A percentile compares a stretch with the other conserved stretches of the same genome.
Conservation (phyloP, 2,888 invertebrate genomes). For the Caenorhabditis sinica region DNA sequence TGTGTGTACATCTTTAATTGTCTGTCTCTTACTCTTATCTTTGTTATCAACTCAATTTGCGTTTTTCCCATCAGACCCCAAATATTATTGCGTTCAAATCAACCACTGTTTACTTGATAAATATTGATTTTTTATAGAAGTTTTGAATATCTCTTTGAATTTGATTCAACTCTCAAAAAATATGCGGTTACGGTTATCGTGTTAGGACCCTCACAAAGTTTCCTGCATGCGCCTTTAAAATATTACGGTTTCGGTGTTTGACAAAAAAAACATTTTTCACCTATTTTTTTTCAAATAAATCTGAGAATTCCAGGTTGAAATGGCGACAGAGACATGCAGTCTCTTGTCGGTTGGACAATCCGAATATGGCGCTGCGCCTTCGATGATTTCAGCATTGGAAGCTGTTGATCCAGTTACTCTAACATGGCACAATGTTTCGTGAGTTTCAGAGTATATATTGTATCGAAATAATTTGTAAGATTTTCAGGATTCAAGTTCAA, state of each 20-base stretch:
- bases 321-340: conserved; percentile 70
- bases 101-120: conserved; percentile 33
- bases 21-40: conserved; percentile 22
- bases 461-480: too few relatives aligned
- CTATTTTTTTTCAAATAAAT: not conserved
- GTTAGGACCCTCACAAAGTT: not conserved
- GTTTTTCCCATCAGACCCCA: conserved; percentile 16
- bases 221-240: not conserved
- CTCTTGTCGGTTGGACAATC: conserved; percentile 70
- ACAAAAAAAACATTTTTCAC: not conserved
- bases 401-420: conserved; percentile 77
- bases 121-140: conserved; percentile 13
- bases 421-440: conserved; percentile 78
- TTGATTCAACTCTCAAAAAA: not conserved
- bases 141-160: conserved; percentile 2
- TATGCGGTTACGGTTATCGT: not conserved
- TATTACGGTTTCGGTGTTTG: not conserved
- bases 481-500: conserved; percentile 62
- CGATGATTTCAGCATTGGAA: conserved; percentile 71
- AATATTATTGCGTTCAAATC: conserved; percentile 48
- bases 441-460: not conserved
- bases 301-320: conserved; percentile 13
- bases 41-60: conserved; percentile 18
- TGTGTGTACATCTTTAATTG: conserved; percentile 14
- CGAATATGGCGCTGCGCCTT: conserved; percentile 72